phyloP scores from a whole-genome alignment of 1,140 invertebrate species.

The Micrasema longulum region DNA sequence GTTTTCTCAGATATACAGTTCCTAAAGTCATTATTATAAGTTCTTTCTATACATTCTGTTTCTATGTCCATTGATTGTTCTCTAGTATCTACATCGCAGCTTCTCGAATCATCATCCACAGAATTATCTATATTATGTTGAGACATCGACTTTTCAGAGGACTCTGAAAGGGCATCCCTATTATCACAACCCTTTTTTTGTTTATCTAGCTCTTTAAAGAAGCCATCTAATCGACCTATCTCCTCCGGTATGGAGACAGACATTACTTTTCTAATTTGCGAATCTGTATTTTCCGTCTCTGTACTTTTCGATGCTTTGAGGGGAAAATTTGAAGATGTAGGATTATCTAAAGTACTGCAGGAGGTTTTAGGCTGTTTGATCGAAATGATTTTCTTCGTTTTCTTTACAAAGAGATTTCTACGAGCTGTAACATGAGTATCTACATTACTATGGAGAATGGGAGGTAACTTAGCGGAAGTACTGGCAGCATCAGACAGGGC shows the following conservation, averaged over 20 bases:
- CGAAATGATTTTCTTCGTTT: slow-evolving; percentile 64
- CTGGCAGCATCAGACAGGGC: slow-evolving; percentile 13
- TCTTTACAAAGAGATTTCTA: slow-evolving; percentile 60
- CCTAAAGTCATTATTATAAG: slow-evolving; percentile 37
- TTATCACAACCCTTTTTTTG: slow-evolving; percentile 20
- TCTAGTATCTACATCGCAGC: slow-evolving; percentile 62
- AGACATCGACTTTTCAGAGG: slow-evolving; percentile 22
- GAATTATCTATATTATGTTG: not conserved
- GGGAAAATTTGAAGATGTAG: slow-evolving; percentile 30
- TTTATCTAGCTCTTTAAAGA: slow-evolving; percentile 44
- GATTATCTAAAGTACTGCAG: slow-evolving; percentile 9
- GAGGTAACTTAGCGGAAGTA: slow-evolving; percentile 25
- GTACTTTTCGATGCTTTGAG: not conserved
- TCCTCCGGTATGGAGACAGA: slow-evolving; percentile 1
- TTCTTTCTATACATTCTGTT: slow-evolving; percentile 56
- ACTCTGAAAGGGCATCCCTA: not conserved
- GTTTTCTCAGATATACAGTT: slow-evolving; percentile 18
- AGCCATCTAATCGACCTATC: slow-evolving; percentile 18
- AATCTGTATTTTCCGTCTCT: not conserved
- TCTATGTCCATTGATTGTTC: slow-evolving; percentile 64
- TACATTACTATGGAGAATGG: slow-evolving; percentile 7
- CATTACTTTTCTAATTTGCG: not conserved
- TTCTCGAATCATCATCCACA: slow-evolving; percentile 50
- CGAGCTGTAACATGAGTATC: not conserved
- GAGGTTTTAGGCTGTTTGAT: slow-evolving; percentile 62